These are phyloP conservation scores for Oxyruncus cristatus DNA, from an alignment of 2,113 vertebrate genomes.

Conservation along the genomic window DNA sequence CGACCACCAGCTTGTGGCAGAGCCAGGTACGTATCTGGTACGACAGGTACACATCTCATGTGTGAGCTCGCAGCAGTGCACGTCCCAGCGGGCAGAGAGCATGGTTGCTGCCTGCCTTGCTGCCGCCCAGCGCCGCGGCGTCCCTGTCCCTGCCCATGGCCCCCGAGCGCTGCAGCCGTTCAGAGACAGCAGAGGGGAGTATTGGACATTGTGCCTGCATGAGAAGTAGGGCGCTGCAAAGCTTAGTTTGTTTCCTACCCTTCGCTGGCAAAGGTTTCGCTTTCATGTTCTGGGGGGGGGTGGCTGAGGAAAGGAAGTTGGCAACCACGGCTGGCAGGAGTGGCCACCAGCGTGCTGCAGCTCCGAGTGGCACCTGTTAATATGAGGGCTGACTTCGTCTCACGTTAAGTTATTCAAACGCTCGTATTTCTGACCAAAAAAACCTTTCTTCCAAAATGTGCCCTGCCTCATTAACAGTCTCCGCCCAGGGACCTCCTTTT, in stretches of 20 bases:
- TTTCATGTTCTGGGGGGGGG: neutral
- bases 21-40: neutral
- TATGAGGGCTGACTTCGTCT: neutral
- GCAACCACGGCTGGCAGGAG: neutral
- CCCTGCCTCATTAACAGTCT: neutral
- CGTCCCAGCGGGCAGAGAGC: neutral
- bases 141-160: neutral
- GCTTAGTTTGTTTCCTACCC: neutral
- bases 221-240: neutral
- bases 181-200: neutral
- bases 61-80: neutral
- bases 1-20: neutral
- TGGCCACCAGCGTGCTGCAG: neutral
- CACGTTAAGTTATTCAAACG: fast-evolving
- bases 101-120: neutral
- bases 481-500: neutral
- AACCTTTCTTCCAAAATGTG: neutral
- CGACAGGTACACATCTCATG: neutral
- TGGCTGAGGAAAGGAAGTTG: neutral
- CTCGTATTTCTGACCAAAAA: neutral
- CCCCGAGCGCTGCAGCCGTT: fast-evolving
- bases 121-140: neutral
- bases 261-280: neutral
- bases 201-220: fast-evolving
- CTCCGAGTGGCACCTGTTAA: neutral